Conservation (phyloP, 2,888 invertebrate genomes). For the Nomada lathburiana region DNA sequence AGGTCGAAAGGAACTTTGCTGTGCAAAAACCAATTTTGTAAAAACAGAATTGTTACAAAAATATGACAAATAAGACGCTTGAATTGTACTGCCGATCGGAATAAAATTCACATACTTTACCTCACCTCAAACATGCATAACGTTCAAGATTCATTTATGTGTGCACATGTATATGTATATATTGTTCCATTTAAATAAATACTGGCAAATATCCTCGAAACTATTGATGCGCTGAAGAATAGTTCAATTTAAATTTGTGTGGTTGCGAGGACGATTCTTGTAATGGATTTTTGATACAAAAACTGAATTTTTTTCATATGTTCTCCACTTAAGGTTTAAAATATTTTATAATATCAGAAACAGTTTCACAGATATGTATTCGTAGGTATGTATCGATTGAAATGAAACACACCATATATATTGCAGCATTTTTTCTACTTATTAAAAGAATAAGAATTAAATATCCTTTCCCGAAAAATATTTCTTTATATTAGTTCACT, state of each 20-base stretch:
- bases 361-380: too few relatives aligned
- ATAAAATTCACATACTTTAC: slow-evolving; percentile 30
- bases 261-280: too few relatives aligned
- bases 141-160: slow-evolving; percentile 46
- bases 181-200: slow-evolving; percentile 18
- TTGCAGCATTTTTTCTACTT: slow-evolving; percentile 29
- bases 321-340: too few relatives aligned
- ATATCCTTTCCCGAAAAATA: slow-evolving; percentile 46
- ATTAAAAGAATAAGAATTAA: slow-evolving; percentile 52
- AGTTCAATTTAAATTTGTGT: too few relatives aligned
- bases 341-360: too few relatives aligned
- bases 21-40: background rate
- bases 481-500: slow-evolving; percentile 43
- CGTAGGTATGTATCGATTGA: too few relatives aligned
- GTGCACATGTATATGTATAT: slow-evolving; percentile 15
- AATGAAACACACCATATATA: background rate
- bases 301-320: too few relatives aligned
- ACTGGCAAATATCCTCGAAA: too few relatives aligned
- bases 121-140: slow-evolving; percentile 38
- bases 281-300: too few relatives aligned
- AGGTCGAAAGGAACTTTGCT: background rate
- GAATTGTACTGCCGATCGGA: slow-evolving; percentile 1
- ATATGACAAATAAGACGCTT: background rate
- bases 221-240: too few relatives aligned
- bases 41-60: slow-evolving; percentile 10